phyloP scores from a whole-genome alignment of 1,140 invertebrate species.

The Centruroides vittatus region DNA sequence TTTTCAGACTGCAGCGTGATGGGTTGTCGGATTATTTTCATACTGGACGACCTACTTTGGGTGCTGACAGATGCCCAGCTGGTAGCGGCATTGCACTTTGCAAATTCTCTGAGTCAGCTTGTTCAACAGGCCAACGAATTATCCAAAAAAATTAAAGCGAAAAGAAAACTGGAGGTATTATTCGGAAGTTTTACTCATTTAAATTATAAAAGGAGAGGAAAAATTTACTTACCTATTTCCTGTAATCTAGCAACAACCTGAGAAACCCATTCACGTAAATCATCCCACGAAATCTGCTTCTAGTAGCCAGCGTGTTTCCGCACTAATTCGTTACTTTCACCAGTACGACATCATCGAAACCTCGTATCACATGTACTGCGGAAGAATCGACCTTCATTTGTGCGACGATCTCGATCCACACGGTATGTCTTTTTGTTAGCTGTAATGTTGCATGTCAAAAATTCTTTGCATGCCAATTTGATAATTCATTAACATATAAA shows the following conservation, averaged over 20 bases:
- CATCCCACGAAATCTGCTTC: slow-evolving; percentile 3
- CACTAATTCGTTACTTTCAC: slow-evolving; percentile 45
- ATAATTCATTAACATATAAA: too few species aligned
- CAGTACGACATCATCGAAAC: slow-evolving; percentile 91
- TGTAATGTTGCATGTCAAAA: too few species aligned
- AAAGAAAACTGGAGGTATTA: slow-evolving; percentile 66
- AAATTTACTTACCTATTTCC: slow-evolving; percentile 8
- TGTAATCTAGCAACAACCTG: slow-evolving; percentile 12
- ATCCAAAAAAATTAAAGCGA: slow-evolving; percentile 69
- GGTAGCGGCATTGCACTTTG: slow-evolving; percentile 84
- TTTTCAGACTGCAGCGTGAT: slow-evolving; percentile 79
- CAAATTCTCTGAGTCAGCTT: slow-evolving; percentile 72
- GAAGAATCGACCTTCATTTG: slow-evolving; percentile 88
- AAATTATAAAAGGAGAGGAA: background rate
- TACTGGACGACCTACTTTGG: slow-evolving; percentile 95
- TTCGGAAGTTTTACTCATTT: slow-evolving; percentile 39
- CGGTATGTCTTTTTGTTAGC: slow-evolving; percentile 36
- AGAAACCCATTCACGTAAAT: slow-evolving; percentile 1
- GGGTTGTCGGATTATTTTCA: slow-evolving; percentile 76
- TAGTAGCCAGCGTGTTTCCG: slow-evolving; percentile 6
- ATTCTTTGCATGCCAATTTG: too few species aligned
- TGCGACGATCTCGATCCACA: slow-evolving; percentile 76
- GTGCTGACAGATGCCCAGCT: slow-evolving; percentile 92
- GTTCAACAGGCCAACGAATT: slow-evolving; percentile 67
- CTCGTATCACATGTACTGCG: slow-evolving; percentile 90